phyloP scores from a whole-genome alignment of 2,113 vertebrate species.

The Sapayoa aenigma region DNA sequence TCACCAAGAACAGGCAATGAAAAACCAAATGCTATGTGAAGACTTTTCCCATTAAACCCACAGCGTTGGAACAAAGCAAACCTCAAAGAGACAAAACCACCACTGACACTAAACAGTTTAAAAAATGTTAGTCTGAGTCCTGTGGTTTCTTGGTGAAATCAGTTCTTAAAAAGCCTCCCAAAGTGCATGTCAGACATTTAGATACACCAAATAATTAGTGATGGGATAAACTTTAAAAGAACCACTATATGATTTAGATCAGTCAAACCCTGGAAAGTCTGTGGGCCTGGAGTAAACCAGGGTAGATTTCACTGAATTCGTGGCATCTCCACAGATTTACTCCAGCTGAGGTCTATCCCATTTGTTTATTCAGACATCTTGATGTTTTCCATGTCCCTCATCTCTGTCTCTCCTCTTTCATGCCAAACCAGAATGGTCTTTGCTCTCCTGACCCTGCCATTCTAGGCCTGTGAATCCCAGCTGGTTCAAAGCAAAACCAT shows the following conservation, averaged over 20 bases:
- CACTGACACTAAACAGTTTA: neutral
- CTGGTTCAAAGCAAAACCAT: neutral
- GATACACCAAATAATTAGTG: neutral
- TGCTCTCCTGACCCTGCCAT: neutral
- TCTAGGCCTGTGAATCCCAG: neutral
- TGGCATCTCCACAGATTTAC: neutral
- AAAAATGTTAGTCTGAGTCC: neutral
- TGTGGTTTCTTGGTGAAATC: neutral
- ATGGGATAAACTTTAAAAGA: neutral
- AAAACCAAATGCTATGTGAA: neutral
- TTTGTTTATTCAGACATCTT: neutral
- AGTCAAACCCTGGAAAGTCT: neutral
- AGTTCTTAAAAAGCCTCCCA: neutral
- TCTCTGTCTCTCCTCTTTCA: neutral
- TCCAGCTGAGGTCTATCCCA: neutral
- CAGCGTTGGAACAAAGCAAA: constrained; percentile 26
- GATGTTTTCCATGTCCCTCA: neutral
- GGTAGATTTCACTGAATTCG: neutral
- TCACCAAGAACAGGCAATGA: neutral
- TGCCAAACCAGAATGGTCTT: constrained; percentile 15
- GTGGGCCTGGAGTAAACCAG: neutral
- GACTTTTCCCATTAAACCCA: neutral
- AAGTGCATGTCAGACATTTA: neutral
- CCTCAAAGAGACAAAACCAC: neutral
- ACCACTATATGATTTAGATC: neutral